Percentiles rank a stretch among this genome's conserved stretches.
These are phyloP conservation scores for Nomada goodeniana DNA, from an alignment of 2,888 invertebrate species.

Conservation along the genomic window DNA sequence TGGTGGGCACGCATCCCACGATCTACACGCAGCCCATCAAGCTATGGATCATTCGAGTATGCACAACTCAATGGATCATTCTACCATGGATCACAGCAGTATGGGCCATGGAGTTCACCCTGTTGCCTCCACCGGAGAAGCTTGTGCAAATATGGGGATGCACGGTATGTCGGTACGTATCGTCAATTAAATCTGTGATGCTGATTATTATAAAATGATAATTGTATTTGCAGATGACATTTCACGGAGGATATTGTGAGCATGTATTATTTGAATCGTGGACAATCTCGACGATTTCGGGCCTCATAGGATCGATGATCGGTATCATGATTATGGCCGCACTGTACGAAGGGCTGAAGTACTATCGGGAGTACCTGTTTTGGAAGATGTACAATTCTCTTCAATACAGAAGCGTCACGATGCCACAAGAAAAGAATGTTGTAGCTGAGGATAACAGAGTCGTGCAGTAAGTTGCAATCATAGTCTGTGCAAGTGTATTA, in stretches of 20 bases:
- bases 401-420: conserved; percentile 93
- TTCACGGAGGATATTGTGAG: conserved; percentile 92
- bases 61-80: conserved; percentile 58
- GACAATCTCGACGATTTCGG: conserved; percentile 90
- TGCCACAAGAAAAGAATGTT: conserved; percentile 89
- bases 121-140: conserved; percentile 32
- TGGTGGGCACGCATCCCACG: conserved; percentile 62
- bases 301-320: conserved; percentile 95
- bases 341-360: conserved; percentile 98
- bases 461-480: conserved; percentile 89
- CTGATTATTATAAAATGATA: not conserved
- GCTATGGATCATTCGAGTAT: conserved; percentile 46
- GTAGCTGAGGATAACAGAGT: conserved; percentile 89
- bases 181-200: not conserved
- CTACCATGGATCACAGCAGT: conserved; percentile 10
- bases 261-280: conserved; percentile 93
- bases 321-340: conserved; percentile 96
- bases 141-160: conserved; percentile 56
- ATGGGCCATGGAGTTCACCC: conserved; percentile 35
- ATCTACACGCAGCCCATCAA: conserved; percentile 62
- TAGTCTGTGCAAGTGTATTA: not conserved
- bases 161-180: conserved; percentile 82
- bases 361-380: conserved; percentile 90
- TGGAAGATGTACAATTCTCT: conserved; percentile 95
- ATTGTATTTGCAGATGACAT: conserved; percentile 86